These are phyloP conservation scores for Thinocorus orbignyianus DNA, from an alignment of 2,113 vertebrate species.

Conservation along the genomic window DNA sequence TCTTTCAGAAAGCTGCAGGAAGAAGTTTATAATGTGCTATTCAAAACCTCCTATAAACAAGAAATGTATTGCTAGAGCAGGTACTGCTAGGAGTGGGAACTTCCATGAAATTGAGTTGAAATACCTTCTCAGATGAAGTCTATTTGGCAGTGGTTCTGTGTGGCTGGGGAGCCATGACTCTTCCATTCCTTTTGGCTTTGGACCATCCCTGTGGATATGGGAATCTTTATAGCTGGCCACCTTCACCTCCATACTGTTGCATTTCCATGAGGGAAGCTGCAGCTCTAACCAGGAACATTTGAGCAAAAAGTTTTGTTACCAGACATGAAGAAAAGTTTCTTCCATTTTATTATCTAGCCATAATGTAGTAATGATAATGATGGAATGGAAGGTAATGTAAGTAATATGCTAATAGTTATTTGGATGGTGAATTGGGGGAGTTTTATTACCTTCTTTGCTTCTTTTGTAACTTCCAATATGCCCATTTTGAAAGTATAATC, in stretches of 20 bases:
- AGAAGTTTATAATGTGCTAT: background rate
- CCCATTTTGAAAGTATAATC: constrained; percentile 39
- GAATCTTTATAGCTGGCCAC: constrained; percentile 19
- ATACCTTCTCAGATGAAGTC: background rate
- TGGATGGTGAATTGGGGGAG: background rate
- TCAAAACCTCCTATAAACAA: constrained; percentile 7
- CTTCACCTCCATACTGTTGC: background rate
- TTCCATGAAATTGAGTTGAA: background rate
- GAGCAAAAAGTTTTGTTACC: constrained; percentile 43
- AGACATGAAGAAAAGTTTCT: constrained; percentile 48
- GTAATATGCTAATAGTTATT: constrained; percentile 46
- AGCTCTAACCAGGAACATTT: constrained; percentile 31
- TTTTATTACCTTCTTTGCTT: constrained; percentile 29
- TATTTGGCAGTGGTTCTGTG: background rate
- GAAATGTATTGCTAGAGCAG: background rate
- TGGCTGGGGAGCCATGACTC: background rate
- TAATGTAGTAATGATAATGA: constrained; percentile 47
- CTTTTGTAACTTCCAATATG: constrained; percentile 19
- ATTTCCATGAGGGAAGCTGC: constrained; percentile 30
- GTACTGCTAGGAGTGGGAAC: background rate
- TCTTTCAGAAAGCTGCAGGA: constrained; percentile 27
- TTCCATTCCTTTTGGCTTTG: background rate
- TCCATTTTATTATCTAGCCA: constrained; percentile 49
- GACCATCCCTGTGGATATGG: constrained; percentile 27
- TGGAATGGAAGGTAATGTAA: constrained; percentile 65